Evolutionary conservation across 2,113 vertebrate genomes (phyloP), one percentile per base, ranked within the genome.

Genomic region (Oncorhynchus tshawytscha): DNA sequence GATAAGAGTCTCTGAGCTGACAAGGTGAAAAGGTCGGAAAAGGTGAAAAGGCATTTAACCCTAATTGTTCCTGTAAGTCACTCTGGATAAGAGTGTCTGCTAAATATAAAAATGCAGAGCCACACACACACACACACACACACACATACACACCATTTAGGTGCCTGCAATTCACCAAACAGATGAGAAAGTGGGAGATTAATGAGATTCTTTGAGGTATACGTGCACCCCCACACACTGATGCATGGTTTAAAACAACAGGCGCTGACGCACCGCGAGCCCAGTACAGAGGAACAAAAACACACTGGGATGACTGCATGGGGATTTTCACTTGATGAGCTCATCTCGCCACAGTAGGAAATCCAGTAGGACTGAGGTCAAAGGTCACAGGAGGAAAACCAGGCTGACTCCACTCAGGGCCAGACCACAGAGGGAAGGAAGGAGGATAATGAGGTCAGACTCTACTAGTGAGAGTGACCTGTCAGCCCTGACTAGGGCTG

Each of bases 211-310:
- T 9, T 49, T 27, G 74, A 81, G 78, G 84, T 62, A 71, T 85
- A 20, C 70, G 13, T 74, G 64, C 18, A 22, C 80, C 73, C 82
- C 75, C 72, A 48, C 77, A 20, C 76, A 45, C 76, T 39, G 59
- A 71, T 34, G 34, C 57, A 4, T 8, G 25, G 27, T 82, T 80
- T 85, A 88, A 86, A 91, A 86, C 83, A 90, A 88, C 85, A 88
- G 70, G 64, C 75, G 25, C 76, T 25, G 72, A 73, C 16, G 62
- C 62, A 22, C 65, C 79, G 80, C 75, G 84, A 77, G 81, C 57
- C 18, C 64, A 20, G 69, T 25, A 39, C 72, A 75, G 70, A 79
- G 73, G 77, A 76, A 76, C 77, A 75, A 80, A 82, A 82, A 72
- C 72, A 82, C 24, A 68, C 16, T 12, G 24, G 24, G 15, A 77